Base-by-base conservation (phyloP, 2,113 vertebrate species). In the Casuarius casuarius region DNA sequence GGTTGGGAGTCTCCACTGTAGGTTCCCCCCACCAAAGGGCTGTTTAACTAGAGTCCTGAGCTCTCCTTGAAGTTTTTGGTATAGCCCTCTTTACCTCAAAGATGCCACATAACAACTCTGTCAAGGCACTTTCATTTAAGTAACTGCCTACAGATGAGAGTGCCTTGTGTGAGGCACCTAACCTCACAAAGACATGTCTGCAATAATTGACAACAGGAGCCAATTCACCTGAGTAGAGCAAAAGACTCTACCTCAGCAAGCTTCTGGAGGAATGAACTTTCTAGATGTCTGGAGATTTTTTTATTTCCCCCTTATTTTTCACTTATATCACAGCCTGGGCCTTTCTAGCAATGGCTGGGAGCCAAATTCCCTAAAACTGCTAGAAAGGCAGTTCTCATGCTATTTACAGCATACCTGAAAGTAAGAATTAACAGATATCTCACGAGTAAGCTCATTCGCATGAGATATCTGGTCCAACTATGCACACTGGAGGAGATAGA, bases 301-400 rank as follows among this genome's bases (percentile, higher is more conserved):
- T 92, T 85, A 46, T 71, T 92, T 59, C 28, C 42, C 84, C 31
- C 10, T 87, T 87, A 42, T 82, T 77, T 92, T 95, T 74, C 74
- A 29, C 67, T 96, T 80, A 73, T 68, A 84, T 91, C 82, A 79
- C 91, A 94, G 84, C 71, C 89, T 94, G 84, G 82, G 75, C 63
- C 96, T 88, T 90, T 96, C 91, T 85, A 97, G 74, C 25, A 83
- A 85, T 92, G 91, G 89, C 84, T 80, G 48, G 19, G 42, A 94
- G 95, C 94, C 97, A 97, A 92, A 91, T 94, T 95, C 95, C 46
- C 91, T 65, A 92, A 95, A 96, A 91, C 92, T 95, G 87, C 87
- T 95, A 89, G 81, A 67, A 95, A 94, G 89, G 87, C 94, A 95
- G 84, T 95, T 97, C 96, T 94, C 91, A 87, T 91, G 91, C 91